A percentile compares a stretch with the other conserved stretches of the same genome.
These are phyloP conservation scores for Urocolius indicus DNA, from an alignment of 2,113 vertebrate genomes.

Conservation along the genomic window DNA sequence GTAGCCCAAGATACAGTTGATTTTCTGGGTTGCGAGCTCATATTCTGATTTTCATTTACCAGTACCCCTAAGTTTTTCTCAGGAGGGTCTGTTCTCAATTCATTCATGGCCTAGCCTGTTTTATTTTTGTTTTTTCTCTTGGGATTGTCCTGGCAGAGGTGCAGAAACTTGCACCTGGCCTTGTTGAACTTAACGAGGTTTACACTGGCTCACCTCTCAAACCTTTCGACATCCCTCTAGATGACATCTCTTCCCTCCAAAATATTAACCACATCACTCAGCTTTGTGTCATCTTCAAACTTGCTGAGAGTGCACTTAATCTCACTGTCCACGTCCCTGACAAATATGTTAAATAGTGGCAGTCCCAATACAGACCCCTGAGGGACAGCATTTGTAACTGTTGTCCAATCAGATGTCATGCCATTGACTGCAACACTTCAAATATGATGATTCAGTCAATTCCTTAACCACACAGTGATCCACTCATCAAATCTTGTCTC, in stretches of 20 bases:
- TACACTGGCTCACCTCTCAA: accelerated
- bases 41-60: not conserved
- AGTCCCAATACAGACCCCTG: too few species aligned
- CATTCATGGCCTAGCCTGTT: not conserved
- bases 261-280: too few species aligned
- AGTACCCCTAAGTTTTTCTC: not conserved
- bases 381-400: not conserved
- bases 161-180: not conserved
- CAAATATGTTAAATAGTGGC: too few species aligned
- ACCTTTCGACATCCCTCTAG: not conserved
- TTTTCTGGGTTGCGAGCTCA: not conserved
- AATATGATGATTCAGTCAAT: not conserved
- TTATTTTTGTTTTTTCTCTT: not conserved
- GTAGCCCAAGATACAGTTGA: not conserved
- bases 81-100: not conserved
- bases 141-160: not conserved
- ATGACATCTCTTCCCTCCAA: not conserved
- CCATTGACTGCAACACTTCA: not conserved
- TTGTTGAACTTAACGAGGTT: not conserved
- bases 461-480: not conserved
- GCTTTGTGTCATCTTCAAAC: not conserved
- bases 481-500: not conserved
- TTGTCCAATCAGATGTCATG: not conserved
- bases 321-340: not conserved
- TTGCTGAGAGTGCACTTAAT: not conserved